Conservation (phyloP, 2,113 vertebrate species). For the Corythoichthys intestinalis region DNA sequence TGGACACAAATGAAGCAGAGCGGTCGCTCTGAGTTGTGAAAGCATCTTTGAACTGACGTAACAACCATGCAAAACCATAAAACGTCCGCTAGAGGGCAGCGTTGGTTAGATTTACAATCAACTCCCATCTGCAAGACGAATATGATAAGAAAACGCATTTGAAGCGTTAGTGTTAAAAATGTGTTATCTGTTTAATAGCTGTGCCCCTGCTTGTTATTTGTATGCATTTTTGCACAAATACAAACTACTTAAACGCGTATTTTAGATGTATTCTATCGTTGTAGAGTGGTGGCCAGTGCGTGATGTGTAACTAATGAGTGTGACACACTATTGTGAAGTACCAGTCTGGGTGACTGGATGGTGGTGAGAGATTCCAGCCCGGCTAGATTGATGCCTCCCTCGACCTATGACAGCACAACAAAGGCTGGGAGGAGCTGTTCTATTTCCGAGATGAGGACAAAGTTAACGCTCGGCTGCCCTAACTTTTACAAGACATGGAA, state of each 20-base stretch:
- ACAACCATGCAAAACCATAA: neutral
- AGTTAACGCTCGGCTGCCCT: neutral
- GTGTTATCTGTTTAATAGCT: neutral
- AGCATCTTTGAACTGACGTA: neutral
- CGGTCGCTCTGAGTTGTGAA: neutral
- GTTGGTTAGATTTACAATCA: neutral
- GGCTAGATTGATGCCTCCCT: conserved; percentile 28
- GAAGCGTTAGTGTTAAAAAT: too few relatives aligned
- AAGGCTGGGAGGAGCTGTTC: conserved; percentile 23
- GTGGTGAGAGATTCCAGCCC: conserved; percentile 48
- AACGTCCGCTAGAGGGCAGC: neutral
- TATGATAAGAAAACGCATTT: neutral
- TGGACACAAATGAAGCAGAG: neutral
- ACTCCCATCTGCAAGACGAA: neutral
- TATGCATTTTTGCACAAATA: neutral
- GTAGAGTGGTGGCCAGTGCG: neutral
- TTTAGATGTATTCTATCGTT: neutral
- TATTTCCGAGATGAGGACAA: neutral
- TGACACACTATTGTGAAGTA: conserved; percentile 8
- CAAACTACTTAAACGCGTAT: neutral
- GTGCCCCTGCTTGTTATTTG: neutral
- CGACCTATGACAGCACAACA: conserved; percentile 38
- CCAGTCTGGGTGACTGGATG: neutral
- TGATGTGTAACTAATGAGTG: neutral
- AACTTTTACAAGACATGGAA: neutral